Conservation (phyloP, 2,113 vertebrate genomes). For the Regulus satrapa region DNA sequence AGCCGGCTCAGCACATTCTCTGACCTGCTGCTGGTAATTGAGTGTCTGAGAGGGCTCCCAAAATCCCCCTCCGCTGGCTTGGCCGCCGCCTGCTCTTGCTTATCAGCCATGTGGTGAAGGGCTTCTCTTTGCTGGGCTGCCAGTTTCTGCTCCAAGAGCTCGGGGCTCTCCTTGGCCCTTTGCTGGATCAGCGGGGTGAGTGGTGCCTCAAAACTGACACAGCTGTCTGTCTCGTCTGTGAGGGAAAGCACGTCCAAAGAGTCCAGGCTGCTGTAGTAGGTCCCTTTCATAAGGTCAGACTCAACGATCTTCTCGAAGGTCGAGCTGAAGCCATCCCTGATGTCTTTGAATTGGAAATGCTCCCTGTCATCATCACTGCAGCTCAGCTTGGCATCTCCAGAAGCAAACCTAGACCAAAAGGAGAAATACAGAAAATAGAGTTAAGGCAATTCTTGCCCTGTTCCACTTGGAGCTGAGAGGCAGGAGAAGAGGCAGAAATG, state of each 20-base stretch:
- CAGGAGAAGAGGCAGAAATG: not conserved
- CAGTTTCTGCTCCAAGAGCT: conserved; percentile 76
- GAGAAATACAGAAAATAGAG: not conserved
- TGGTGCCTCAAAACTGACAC: conserved; percentile 93
- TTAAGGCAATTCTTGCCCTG: not conserved
- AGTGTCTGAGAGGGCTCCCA: conserved; percentile 86
- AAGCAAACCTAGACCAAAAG: conserved; percentile 55
- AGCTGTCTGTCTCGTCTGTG: conserved; percentile 96
- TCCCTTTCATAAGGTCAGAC: conserved; percentile 90
- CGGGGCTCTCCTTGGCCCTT: conserved; percentile 85
- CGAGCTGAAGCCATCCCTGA: conserved; percentile 92
- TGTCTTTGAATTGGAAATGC: conserved; percentile 78
- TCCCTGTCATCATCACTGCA: conserved; percentile 69
- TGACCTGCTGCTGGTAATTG: conserved; percentile 90
- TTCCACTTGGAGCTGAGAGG: not conserved
- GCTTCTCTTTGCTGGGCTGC: conserved; percentile 45
- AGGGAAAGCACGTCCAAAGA: conserved; percentile 92
- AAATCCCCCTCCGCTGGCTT: conserved; percentile 58
- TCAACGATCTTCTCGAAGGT: conserved; percentile 96
- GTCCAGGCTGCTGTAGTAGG: conserved; percentile 95
- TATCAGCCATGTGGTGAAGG: conserved; percentile 78
- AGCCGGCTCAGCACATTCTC: conserved; percentile 90
- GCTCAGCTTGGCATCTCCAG: conserved; percentile 58
- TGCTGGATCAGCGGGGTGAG: conserved; percentile 95
- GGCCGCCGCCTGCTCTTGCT: conserved; percentile 69